phyloP scores from a whole-genome alignment of 2,888 invertebrate species.

The Alloscopus bannaensis region DNA sequence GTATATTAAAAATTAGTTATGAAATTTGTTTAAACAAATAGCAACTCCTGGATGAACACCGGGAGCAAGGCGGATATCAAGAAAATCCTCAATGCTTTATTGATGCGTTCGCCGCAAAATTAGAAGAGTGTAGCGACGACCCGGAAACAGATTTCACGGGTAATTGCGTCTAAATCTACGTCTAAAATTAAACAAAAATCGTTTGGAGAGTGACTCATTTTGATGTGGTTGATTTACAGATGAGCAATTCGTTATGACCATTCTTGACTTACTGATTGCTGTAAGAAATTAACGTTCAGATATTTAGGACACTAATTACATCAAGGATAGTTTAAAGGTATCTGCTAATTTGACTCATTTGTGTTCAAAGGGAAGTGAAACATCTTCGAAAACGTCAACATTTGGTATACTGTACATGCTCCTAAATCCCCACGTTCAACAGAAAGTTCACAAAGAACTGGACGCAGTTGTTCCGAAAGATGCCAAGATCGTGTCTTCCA shows the following conservation, averaged over 20 bases:
- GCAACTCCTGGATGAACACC: conserved; percentile 23
- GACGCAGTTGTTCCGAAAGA: conserved; percentile 16
- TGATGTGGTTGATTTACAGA: conserved; percentile 15
- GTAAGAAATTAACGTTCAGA: background rate
- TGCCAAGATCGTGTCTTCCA: conserved; percentile 5
- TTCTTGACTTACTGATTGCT: conserved; percentile 41
- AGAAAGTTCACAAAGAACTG: conserved; percentile 41
- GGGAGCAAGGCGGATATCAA: background rate
- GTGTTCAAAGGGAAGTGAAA: conserved; percentile 33
- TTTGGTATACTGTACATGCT: conserved; percentile 51
- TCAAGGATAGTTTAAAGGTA: no score
- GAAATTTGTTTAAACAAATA: background rate
- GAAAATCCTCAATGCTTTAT: conserved; percentile 11
- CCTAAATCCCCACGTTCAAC: conserved; percentile 26
- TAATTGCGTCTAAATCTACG: background rate
- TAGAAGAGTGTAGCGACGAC: conserved; percentile 7
- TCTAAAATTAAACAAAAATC: background rate
- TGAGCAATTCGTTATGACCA: conserved; percentile 30
- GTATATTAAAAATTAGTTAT: background rate
- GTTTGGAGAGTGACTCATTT: background rate
- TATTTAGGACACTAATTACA: background rate
- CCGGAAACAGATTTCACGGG: conserved; percentile 21
- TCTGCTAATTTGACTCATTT: no score
- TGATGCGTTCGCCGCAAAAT: conserved; percentile 32
- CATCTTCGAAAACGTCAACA: conserved; percentile 30